phyloP scores from a whole-genome alignment of 2,888 invertebrate species.

The Gastrophysa polygoni region DNA sequence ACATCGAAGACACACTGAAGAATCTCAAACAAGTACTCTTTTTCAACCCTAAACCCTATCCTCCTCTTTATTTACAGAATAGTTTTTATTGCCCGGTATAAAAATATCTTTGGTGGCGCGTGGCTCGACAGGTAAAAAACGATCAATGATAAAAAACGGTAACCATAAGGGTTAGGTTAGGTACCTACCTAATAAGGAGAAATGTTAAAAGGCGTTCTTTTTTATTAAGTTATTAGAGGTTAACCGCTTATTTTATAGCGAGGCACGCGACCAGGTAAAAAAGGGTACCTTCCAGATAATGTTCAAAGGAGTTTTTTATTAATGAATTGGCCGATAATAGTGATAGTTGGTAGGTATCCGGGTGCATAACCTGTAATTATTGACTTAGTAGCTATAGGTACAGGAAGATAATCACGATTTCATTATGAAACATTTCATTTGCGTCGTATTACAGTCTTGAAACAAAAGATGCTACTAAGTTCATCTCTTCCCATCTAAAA shows the following conservation, averaged over 20 bases:
- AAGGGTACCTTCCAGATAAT: constrained; percentile 21
- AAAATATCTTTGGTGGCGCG: constrained; percentile 43
- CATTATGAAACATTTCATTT: no score
- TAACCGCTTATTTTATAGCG: constrained; percentile 57
- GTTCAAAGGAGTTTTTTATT: constrained; percentile 8
- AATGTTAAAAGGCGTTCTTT: constrained; percentile 39
- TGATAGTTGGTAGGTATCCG: constrained; percentile 29
- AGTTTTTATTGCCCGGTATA: constrained; percentile 47
- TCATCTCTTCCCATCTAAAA: no score
- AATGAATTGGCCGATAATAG: no score
- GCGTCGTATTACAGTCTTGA: no score
- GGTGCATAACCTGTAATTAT: background rate
- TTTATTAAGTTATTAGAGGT: constrained; percentile 58
- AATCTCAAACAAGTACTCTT: constrained; percentile 29
- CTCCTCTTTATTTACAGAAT: constrained; percentile 51
- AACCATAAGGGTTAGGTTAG: constrained; percentile 53
- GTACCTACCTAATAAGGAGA: constrained; percentile 36
- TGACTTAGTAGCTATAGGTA: no score
- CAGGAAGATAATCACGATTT: no score
- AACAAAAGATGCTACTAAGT: no score
- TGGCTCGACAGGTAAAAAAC: constrained; percentile 51
- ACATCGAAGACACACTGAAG: constrained; percentile 27
- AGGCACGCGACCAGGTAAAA: constrained; percentile 57
- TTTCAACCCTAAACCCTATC: constrained; percentile 31
- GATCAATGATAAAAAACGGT: constrained; percentile 37